phyloP scores from a whole-genome alignment of 2,113 vertebrate species.

The Psittacula cyanocephala region DNA sequence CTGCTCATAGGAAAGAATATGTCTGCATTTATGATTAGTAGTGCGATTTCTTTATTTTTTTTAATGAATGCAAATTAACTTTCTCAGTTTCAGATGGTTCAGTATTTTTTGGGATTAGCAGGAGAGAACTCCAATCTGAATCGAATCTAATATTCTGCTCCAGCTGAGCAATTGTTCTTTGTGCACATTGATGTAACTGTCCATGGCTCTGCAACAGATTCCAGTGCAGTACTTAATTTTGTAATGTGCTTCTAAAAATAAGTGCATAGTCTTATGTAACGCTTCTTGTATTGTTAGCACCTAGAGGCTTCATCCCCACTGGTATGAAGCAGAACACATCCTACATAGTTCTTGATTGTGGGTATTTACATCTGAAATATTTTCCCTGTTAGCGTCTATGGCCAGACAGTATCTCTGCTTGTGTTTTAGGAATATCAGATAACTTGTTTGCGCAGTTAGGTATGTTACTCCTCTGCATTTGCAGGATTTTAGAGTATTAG shows the following conservation, averaged over 20 bases:
- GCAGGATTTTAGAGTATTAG: neutral
- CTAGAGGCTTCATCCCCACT: slow-evolving; percentile 42
- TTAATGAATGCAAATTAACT: neutral
- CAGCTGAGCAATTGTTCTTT: neutral
- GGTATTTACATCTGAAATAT: slow-evolving; percentile 2
- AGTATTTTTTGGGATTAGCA: neutral
- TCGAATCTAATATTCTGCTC: neutral
- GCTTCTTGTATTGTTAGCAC: slow-evolving; percentile 58
- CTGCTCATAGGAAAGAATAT: neutral
- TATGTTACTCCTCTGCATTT: neutral
- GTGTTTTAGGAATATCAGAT: neutral
- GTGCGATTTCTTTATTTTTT: neutral
- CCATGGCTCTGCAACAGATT: slow-evolving; percentile 45
- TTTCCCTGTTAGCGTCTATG: neutral
- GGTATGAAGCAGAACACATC: neutral
- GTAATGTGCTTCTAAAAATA: slow-evolving; percentile 60
- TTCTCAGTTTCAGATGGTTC: neutral
- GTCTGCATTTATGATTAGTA: neutral
- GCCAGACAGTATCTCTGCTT: neutral
- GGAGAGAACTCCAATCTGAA: neutral
- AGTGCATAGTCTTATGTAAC: slow-evolving; percentile 46
- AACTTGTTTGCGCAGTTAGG: neutral
- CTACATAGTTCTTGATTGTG: neutral
- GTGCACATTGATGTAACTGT: slow-evolving; percentile 16
- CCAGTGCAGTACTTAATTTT: slow-evolving; percentile 57